These are phyloP conservation scores for Neoitamus cyanurus DNA, from an alignment of 2,888 invertebrate genomes.

Conservation along the genomic window DNA sequence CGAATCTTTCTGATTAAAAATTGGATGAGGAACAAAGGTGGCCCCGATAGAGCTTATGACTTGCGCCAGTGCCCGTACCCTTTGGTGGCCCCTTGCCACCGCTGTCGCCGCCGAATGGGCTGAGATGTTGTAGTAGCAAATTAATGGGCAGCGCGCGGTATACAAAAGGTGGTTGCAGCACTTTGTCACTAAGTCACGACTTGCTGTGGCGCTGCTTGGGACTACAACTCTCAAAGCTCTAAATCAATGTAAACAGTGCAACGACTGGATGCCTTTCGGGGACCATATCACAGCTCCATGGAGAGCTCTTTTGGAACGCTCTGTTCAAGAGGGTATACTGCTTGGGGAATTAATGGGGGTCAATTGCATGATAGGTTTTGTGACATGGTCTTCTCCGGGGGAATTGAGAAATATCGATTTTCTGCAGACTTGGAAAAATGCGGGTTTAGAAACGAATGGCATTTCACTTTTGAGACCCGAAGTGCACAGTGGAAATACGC, in stretches of 20 bases:
- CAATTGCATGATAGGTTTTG: background rate
- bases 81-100: background rate
- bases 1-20: background rate
- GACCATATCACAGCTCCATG: background rate
- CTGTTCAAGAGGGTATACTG: background rate
- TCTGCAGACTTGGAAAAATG: background rate
- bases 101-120: background rate
- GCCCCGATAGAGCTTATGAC: background rate
- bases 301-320: background rate
- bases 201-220: background rate
- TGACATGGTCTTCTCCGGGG: background rate
- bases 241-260: background rate
- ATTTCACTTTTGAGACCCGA: background rate
- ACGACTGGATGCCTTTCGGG: background rate
- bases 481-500: too few species aligned
- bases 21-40: slow-evolving; percentile 13
- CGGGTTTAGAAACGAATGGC: background rate
- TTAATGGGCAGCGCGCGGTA: background rate
- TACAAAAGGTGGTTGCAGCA: background rate
- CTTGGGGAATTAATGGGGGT: background rate
- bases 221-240: background rate
- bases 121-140: background rate
- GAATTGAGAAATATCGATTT: background rate
- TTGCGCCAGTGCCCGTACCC: background rate
- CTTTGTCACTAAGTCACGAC: slow-evolving; percentile 25